Evolutionary conservation across 1,140 invertebrate species (phyloP).

Genomic region (Drosophila rhopaloa): DNA sequence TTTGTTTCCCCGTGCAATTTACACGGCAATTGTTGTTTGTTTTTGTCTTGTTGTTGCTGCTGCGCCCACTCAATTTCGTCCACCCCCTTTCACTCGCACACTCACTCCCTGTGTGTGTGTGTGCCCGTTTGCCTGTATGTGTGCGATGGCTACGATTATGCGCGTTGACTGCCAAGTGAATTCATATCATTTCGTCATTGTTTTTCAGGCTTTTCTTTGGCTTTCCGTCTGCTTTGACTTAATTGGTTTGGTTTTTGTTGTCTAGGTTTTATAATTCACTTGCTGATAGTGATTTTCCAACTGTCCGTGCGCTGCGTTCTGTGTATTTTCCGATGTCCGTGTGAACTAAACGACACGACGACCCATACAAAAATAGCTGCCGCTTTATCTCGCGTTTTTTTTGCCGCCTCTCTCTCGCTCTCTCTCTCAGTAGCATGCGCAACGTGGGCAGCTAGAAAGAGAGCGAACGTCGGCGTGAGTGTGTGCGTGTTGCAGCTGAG

Average conservation of each 20-base stretch:
- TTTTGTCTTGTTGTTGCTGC: conserved; percentile 43
- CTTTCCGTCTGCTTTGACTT: conserved; percentile 21
- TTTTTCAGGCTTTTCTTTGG: conserved; percentile 26
- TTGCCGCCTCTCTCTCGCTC: conserved; percentile 23
- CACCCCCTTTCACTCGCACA: conserved; percentile 26
- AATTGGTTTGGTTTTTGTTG: conserved; percentile 24
- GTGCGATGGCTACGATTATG: conserved; percentile 77
- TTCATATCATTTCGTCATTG: conserved; percentile 44
- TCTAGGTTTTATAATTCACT: neutral
- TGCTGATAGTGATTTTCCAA: conserved; percentile 32
- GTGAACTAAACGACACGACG: conserved; percentile 46
- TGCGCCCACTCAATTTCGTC: conserved; percentile 53
- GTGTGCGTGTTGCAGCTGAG: conserved; percentile 22
- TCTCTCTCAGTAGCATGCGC: conserved; percentile 66
- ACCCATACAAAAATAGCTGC: conserved; percentile 70
- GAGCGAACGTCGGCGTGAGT: conserved; percentile 41
- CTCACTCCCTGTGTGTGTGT: conserved; percentile 21
- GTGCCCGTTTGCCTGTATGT: conserved; percentile 35
- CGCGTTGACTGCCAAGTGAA: conserved; percentile 69
- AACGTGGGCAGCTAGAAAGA: conserved; percentile 40
- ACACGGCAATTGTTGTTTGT: conserved; percentile 47
- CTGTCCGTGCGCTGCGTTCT: conserved; percentile 14
- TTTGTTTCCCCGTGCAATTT: conserved; percentile 42
- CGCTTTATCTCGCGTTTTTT: conserved; percentile 24
- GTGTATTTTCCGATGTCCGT: conserved; percentile 38